Conservation (phyloP, 2,797 vertebrate species). For the Eurystomus glaucurus region DNA sequence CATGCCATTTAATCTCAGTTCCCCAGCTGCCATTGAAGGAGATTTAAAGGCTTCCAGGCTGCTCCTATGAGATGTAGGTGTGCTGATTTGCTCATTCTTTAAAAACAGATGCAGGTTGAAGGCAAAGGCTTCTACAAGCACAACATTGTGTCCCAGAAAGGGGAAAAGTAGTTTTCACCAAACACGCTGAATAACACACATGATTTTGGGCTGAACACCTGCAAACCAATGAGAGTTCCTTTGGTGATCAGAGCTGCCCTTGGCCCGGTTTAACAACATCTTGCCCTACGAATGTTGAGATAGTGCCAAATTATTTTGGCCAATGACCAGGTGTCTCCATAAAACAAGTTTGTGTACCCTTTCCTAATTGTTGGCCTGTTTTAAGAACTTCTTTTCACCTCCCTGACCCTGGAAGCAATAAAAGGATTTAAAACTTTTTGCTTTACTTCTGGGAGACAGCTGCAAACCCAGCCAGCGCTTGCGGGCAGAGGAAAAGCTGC, state of each 20-base stretch:
- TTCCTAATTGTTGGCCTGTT: neutral
- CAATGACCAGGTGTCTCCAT: neutral
- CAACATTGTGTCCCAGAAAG: neutral
- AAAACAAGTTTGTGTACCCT: neutral
- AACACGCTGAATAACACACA: rapidly evolving
- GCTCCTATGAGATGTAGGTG: neutral
- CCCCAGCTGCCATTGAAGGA: neutral
- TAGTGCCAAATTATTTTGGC: neutral
- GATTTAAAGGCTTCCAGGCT: conserved; percentile 40
- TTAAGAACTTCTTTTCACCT: neutral
- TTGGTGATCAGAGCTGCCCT: neutral
- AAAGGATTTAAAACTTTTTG: neutral
- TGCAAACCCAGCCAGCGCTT: neutral
- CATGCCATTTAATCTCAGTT: conserved; percentile 39
- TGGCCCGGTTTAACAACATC: neutral
- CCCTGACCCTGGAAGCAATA: neutral
- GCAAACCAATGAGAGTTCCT: neutral
- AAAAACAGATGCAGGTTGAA: neutral
- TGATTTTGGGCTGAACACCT: neutral
- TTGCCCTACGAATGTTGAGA: neutral
- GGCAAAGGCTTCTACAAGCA: neutral
- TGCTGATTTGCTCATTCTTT: neutral
- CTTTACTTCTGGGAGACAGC: neutral
- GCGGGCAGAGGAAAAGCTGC: neutral
- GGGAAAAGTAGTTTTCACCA: neutral